Evolutionary conservation across 2,797 vertebrate species (phyloP).

Genomic region (Saguinus oedipus): DNA sequence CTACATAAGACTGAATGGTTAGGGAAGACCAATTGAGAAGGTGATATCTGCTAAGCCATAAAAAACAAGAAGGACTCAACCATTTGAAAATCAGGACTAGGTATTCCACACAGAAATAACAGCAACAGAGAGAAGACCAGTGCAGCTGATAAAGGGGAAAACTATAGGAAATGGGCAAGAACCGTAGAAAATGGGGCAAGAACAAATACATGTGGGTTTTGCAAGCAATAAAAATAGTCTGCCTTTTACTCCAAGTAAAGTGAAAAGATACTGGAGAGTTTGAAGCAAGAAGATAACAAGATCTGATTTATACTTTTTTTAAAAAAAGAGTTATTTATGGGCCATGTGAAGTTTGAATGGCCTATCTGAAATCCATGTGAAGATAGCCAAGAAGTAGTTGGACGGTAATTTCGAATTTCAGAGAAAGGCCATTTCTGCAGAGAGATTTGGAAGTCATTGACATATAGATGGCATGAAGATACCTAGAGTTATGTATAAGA

Average conservation of each 20-base stretch:
- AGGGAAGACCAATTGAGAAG: not conserved
- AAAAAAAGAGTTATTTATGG: not conserved
- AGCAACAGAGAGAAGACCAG: not conserved
- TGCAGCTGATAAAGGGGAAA: not conserved
- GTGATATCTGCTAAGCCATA: not conserved
- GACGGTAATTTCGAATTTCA: not conserved
- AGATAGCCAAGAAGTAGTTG: not conserved
- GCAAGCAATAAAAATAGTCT: not conserved
- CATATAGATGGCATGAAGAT: not conserved
- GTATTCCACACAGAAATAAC: not conserved
- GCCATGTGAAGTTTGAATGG: conserved; percentile 22
- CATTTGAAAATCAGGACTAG: not conserved
- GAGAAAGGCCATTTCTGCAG: not conserved
- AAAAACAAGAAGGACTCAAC: not conserved
- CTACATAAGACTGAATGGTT: not conserved
- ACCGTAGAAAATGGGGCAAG: not conserved
- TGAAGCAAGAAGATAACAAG: not conserved
- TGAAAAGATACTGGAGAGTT: not conserved
- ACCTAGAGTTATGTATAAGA: not conserved
- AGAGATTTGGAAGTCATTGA: conserved; percentile 5
- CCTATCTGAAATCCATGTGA: conserved; percentile 8
- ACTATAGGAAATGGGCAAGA: not conserved
- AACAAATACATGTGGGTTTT: not conserved
- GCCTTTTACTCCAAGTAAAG: not conserved
- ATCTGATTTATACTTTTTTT: not conserved